Conservation (phyloP, 2,888 invertebrate species). For the Phragmatobia fuliginosa region DNA sequence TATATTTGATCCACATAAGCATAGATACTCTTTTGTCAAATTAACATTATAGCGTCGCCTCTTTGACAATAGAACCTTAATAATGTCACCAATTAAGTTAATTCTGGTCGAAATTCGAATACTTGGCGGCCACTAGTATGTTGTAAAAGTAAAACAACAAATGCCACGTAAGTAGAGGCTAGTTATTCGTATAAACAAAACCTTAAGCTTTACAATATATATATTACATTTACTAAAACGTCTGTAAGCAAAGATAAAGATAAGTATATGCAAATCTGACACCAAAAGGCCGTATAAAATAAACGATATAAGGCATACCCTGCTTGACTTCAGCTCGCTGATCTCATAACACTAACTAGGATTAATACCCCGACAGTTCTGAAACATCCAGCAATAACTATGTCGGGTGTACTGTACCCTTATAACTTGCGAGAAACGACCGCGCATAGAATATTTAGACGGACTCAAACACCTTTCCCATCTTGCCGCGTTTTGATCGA, state of each 20-base stretch:
- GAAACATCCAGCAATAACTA: conserved; percentile 48
- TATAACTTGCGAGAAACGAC: conserved; percentile 61
- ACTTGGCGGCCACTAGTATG: too few species aligned
- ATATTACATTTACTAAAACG: background rate
- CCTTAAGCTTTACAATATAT: background rate
- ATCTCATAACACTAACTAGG: conserved; percentile 45
- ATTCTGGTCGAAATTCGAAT: too few species aligned
- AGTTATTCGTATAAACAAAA: too few species aligned
- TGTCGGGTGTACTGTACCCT: conserved; percentile 55
- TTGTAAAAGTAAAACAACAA: too few species aligned
- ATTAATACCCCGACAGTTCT: conserved; percentile 49
- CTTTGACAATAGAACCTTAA: too few species aligned
- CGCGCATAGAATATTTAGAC: conserved; percentile 69
- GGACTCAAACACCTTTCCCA: conserved; percentile 41
- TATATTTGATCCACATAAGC: too few species aligned
- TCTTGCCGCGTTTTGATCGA: conserved; percentile 50
- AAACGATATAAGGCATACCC: background rate
- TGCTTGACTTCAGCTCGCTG: conserved; percentile 10
- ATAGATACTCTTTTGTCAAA: too few species aligned
- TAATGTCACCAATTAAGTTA: too few species aligned
- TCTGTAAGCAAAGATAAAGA: background rate
- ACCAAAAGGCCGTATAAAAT: background rate
- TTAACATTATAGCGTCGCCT: too few species aligned
- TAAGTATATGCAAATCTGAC: background rate
- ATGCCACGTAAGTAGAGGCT: too few species aligned